Base-by-base conservation (phyloP, 2,113 vertebrate genomes). In the Dromas ardeola region DNA sequence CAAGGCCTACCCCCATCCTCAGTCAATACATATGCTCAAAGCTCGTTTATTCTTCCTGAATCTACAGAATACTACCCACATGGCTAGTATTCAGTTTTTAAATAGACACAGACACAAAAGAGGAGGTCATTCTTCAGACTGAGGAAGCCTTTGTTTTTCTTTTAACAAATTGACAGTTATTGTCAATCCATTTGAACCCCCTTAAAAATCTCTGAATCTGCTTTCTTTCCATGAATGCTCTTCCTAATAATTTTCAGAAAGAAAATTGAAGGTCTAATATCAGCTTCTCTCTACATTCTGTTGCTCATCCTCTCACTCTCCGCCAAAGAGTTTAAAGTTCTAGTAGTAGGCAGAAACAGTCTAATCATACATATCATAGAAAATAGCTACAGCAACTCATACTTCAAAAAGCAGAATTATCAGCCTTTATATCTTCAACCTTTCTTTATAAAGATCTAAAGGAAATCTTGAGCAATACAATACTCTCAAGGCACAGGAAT, bases 301-400 rank as follows among this genome's bases (percentile, higher is more conserved):
- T 91, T 94, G 94, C 70, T 95, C 93, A 91, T 82, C 27, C 71
- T 90, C 87, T 87, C 72, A 34, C 32, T 43, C 67, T 74, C 65
- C 36, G 15, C 8, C 4, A 4, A 94, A 87, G 52, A 87, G 45
- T 59, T 32, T 72, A 0, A 85, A 85, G 14, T 62, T 81, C 90
- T 55, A 70, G 32, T 29, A 81, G 70, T 12, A 93, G 91, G 91
- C 84, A 96, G 93, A 89, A 95, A 77, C 18, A 74, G 67, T 27
- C 38, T 89, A 87, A 93, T 72, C 43, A 61, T 34, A 52, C 21
- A 36, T 30, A 89, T 40, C 40, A 40, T 6, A 69, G 50, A 66
- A 73, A 93, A 96, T 1, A 86, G 73, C 89, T 94, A n/a, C 1
- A 87, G 36, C 73, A 93, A 79, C 66, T 79, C 78, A 78, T 53